phyloP scores from a whole-genome alignment of 2,113 vertebrate genomes.

The Pterocles orientalis region DNA sequence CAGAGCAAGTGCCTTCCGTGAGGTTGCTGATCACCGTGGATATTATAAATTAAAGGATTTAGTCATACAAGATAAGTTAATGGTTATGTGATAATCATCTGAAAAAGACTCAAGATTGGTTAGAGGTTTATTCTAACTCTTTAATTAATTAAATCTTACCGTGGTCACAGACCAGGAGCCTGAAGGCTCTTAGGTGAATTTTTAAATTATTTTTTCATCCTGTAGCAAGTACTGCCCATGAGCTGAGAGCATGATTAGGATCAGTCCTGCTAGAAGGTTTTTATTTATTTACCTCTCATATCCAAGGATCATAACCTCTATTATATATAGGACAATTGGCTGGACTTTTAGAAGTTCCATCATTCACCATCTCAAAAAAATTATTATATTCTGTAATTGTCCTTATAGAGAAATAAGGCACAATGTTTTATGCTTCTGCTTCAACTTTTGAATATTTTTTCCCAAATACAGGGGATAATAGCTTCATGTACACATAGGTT shows the following conservation, averaged over 20 bases:
- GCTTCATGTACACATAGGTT: not conserved
- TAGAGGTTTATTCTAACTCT: not conserved
- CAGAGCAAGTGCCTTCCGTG: not conserved
- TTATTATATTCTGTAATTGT: not conserved
- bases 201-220: not conserved
- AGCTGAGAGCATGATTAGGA: not conserved
- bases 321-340: not conserved
- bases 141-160: not conserved
- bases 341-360: slow-evolving; percentile 7
- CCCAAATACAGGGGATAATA: not conserved
- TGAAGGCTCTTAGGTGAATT: not conserved
- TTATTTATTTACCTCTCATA: slow-evolving; percentile 5
- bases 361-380: slow-evolving; percentile 24
- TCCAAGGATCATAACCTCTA: not conserved
- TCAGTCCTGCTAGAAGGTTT: not conserved
- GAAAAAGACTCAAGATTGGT: not conserved
- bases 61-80: not conserved
- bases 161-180: not conserved
- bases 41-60: not conserved
- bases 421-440: not conserved
- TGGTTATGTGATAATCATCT: not conserved
- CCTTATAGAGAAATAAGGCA: not conserved
- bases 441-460: not conserved
- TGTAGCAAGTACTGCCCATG: not conserved
- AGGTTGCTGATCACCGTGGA: not conserved